A percentile compares a stretch with the other conserved stretches of the same genome.
Evolutionary conservation across 1,140 invertebrate species (phyloP).

Genomic region (Pantala flavescens): DNA sequence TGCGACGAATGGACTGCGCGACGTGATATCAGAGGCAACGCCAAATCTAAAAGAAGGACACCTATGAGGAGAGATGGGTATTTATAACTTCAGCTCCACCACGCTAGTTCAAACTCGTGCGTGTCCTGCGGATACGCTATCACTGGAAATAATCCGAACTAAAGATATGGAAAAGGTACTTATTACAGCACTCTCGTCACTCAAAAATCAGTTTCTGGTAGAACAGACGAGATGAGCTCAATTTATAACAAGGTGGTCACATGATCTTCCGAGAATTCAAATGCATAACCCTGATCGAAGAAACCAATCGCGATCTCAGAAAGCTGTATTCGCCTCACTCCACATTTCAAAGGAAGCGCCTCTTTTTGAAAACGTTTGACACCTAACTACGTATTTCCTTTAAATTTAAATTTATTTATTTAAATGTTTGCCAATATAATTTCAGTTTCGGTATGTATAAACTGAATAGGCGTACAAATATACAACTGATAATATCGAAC

Average conservation of each 20-base stretch:
- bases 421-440: too few relatives aligned
- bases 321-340: too few relatives aligned
- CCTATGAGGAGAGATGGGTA: not conserved
- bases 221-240: not conserved
- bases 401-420: too few relatives aligned
- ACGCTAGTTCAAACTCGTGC: not conserved
- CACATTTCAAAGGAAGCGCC: too few relatives aligned
- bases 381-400: too few relatives aligned
- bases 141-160: not conserved
- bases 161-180: not conserved
- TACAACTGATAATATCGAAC: too few relatives aligned
- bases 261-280: not conserved
- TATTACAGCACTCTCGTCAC: not conserved
- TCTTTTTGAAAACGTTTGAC: too few relatives aligned
- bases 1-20: constrained; percentile 18
- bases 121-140: not conserved
- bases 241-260: not conserved
- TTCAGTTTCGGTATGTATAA: too few relatives aligned
- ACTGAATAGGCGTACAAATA: too few relatives aligned
- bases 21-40: not conserved
- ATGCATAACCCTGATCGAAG: not conserved
- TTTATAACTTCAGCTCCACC: constrained; percentile 5
- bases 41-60: not conserved
- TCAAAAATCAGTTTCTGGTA: not conserved
- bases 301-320: too few relatives aligned